Evolutionary conservation across 2,888 invertebrate genomes (phyloP).

Genomic region (Dolomedes plantarius): DNA sequence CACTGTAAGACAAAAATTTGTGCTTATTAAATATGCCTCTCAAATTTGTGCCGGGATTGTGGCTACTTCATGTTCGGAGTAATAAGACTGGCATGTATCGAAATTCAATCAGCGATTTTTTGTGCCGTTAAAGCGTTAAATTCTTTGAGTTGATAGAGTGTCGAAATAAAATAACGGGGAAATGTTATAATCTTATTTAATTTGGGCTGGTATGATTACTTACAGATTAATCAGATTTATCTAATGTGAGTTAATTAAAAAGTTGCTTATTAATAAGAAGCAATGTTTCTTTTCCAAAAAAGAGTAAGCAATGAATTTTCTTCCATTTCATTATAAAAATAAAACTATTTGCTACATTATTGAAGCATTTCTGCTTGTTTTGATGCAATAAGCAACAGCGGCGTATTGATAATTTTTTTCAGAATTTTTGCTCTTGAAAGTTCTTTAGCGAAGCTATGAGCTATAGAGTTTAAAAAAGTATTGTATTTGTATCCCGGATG

Average conservation of each 20-base stretch:
- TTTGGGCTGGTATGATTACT: neutral
- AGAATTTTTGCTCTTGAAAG: no score
- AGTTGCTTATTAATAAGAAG: neutral
- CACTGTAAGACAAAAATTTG: neutral
- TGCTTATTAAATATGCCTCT: constrained; percentile 1
- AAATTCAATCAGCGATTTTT: constrained; percentile 1
- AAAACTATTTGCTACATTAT: no score
- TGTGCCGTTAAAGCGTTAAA: neutral
- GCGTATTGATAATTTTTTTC: no score
- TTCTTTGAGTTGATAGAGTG: neutral
- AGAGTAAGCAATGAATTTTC: no score
- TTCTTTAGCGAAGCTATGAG: no score
- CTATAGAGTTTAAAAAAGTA: no score
- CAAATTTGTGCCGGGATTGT: neutral
- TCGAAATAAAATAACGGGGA: neutral
- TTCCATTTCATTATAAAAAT: no score
- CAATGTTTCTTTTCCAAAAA: no score
- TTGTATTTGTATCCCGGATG: no score
- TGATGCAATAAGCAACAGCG: no score
- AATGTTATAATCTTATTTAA: constrained; percentile 2
- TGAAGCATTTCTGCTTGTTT: no score
- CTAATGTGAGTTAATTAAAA: neutral
- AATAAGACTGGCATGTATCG: neutral
- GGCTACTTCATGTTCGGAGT: neutral
- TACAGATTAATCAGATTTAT: neutral